Evolutionary conservation across 2,888 invertebrate species (phyloP).

Genomic region (Elmis aenea): DNA sequence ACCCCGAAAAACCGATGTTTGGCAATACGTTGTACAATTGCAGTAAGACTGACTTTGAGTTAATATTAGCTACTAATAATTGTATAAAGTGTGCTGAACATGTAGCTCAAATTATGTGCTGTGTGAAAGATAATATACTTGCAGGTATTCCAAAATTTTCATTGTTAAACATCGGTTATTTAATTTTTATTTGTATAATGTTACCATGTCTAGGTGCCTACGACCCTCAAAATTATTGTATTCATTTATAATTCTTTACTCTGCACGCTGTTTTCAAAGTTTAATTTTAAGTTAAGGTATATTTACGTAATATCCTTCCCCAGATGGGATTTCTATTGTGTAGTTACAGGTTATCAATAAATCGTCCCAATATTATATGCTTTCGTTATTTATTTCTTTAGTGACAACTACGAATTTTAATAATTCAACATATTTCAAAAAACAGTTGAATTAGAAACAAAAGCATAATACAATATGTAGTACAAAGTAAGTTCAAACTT

Average conservation of each 20-base stretch:
- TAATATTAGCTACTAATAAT: constrained; percentile 19
- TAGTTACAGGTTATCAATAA: constrained; percentile 30
- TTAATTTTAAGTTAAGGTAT: constrained; percentile 14
- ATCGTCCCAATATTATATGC: constrained; percentile 15
- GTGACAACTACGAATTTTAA: too few species aligned
- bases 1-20: constrained; percentile 37
- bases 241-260: constrained; percentile 14
- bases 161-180: constrained; percentile 39
- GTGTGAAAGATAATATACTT: constrained; percentile 38
- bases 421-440: too few species aligned
- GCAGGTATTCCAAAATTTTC: too few species aligned
- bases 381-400: too few species aligned
- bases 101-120: constrained; percentile 37
- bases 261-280: constrained; percentile 27
- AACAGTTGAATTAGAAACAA: too few species aligned
- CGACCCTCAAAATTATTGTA: constrained; percentile 20
- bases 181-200: constrained; percentile 30
- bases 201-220: constrained; percentile 44
- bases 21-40: constrained; percentile 34
- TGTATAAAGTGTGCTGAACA: constrained; percentile 14
- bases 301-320: constrained; percentile 6
- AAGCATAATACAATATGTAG: too few species aligned
- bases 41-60: constrained; percentile 26
- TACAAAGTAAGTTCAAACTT: too few species aligned
- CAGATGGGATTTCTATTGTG: constrained; percentile 26